These are phyloP conservation scores for Babyrousa celebensis DNA, from an alignment of 2,797 vertebrate genomes.

Conservation along the genomic window DNA sequence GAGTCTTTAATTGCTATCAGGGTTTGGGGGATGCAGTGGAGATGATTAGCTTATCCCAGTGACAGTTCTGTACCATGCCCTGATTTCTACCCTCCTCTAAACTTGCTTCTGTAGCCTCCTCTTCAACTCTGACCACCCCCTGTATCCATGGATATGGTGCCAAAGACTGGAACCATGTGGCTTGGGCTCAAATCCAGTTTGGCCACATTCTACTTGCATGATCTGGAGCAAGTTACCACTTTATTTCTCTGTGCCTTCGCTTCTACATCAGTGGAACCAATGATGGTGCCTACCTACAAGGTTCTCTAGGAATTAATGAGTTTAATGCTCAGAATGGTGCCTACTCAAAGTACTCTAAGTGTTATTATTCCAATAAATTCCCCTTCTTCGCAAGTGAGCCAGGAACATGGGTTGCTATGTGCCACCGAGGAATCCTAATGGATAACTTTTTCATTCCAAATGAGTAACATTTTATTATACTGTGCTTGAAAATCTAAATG, in stretches of 20 bases:
- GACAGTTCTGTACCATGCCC: background rate
- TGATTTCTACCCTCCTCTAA: background rate
- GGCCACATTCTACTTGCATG: background rate
- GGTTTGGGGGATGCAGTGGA: background rate
- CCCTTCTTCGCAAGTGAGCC: background rate
- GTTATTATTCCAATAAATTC: background rate
- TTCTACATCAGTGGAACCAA: background rate
- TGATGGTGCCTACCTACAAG: background rate
- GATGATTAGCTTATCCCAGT: background rate
- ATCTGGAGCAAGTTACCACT: slow-evolving; percentile 1
- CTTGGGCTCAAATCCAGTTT: slow-evolving; percentile 35
- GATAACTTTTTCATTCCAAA: slow-evolving; percentile 24
- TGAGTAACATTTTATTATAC: slow-evolving; percentile 18
- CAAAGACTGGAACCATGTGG: background rate
- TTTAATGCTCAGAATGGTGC: background rate
- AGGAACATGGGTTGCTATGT: slow-evolving; percentile 2
- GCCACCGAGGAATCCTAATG: background rate
- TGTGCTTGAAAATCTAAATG: slow-evolving; percentile 31
- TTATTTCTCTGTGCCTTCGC: background rate
- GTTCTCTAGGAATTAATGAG: background rate
- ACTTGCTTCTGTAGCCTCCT: background rate
- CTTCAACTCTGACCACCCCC: background rate
- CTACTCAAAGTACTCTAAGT: background rate
- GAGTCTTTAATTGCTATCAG: background rate
- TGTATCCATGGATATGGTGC: background rate